Base-by-base conservation (phyloP, 2,113 vertebrate species). In the Gobio gobio region DNA sequence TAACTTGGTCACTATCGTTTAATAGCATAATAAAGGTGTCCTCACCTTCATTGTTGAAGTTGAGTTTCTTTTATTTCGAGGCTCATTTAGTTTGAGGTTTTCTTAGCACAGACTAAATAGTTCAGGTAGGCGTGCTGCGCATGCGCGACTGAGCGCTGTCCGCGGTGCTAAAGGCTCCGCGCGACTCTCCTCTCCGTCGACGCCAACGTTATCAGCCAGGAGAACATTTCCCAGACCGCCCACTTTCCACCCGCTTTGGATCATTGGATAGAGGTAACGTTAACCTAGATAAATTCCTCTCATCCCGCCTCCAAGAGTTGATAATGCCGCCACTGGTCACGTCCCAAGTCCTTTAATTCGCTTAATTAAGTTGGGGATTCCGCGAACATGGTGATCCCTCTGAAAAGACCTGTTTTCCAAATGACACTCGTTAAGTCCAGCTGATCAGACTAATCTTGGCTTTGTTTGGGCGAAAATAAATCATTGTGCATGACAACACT, bases 141-240 rank as follows among this genome's bases (percentile, higher is more conserved):
- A 68, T 68, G 79, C 79, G 24, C 33, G 7, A 22, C 40, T 8
- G 49, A 22, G 47, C 84, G 81, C 89, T 87, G 87, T 90, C 89
- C 91, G 3, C 10, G 87, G 90, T 90, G 89, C 88, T 90, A 87
- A 86, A 89, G n/a, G 81, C 80, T 73, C 56, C 33, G 45, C 47
- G 58, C 1, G 77, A 20, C 18, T 36, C 43, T 10, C 10, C 18
- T 36, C 43, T 10, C 10, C 10, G 12, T 26, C 51, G 24, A 54
- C 16, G 26, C 8, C 24, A 49, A 22, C 64, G 40, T 72, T 47
- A 43, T 59, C 45, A 45, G 64, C 14, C 36, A n/a, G 82, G 2
- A 58, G 66, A 6, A 24, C 5, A 22, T 78, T 13, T 20, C 59
- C n/a, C 3, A 68, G 3, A 79, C 83, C 87, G 85, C 89, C 90